phyloP scores from a whole-genome alignment of 1,140 invertebrate species.

The Prorops nasuta region DNA sequence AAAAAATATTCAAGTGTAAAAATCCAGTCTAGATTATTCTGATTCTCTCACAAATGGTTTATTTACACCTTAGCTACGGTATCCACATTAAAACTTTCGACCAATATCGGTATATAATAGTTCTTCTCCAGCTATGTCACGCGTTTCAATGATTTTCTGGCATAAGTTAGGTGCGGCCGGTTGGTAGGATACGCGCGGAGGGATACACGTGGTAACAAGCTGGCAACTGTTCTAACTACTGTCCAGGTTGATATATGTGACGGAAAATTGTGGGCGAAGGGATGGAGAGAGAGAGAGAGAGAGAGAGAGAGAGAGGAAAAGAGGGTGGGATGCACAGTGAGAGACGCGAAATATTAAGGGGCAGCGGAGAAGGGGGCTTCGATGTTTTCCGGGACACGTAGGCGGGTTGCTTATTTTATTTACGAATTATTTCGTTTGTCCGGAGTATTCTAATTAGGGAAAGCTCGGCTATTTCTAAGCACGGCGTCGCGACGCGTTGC shows the following conservation, averaged over 20 bases:
- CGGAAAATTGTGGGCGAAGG: conserved; percentile 53
- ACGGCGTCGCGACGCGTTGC: conserved; percentile 1
- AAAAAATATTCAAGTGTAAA: no score
- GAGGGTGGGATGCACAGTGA: conserved; percentile 10
- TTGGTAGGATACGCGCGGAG: conserved; percentile 22
- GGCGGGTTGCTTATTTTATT: conserved; percentile 50
- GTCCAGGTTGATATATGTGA: conserved; percentile 54
- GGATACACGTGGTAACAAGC: conserved; percentile 50
- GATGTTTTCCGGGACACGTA: not conserved
- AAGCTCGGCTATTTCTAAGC: conserved; percentile 37
- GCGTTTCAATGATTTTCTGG: no score
- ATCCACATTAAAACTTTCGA: no score
- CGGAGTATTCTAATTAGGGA: conserved; percentile 46
- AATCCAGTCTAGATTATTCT: no score
- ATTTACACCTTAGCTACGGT: no score
- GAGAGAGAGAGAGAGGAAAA: conserved; percentile 14
- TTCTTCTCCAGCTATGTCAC: no score
- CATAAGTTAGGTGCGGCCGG: no score
- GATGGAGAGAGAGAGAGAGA: conserved; percentile 14
- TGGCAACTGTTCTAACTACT: conserved; percentile 55
- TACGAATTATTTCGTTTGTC: conserved; percentile 47
- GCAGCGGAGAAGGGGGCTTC: conserved; percentile 2
- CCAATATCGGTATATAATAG: no score
- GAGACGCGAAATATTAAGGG: conserved; percentile 15
- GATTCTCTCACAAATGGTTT: no score